Percentiles rank a stretch among this genome's conserved stretches.
These are phyloP conservation scores for Choristoneura fumiferana DNA, from an alignment of 1,140 invertebrate genomes.

Conservation along the genomic window DNA sequence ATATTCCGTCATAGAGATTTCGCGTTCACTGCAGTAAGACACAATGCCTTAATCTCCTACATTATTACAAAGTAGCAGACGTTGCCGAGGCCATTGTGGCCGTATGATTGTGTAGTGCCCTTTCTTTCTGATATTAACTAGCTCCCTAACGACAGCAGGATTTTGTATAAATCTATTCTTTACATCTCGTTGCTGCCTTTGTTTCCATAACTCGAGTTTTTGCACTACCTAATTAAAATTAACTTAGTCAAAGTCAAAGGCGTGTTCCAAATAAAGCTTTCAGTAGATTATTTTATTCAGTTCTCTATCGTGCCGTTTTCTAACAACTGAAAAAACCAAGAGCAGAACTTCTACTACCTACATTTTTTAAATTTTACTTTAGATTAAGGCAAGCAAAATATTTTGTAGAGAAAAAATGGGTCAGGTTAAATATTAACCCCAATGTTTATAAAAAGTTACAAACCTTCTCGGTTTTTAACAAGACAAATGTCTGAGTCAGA, in stretches of 20 bases:
- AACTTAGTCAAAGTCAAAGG: constrained; percentile 15
- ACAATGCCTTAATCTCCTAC: constrained; percentile 17
- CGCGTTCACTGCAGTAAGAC: constrained; percentile 15
- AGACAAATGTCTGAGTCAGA: too few relatives aligned
- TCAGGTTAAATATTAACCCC: constrained; percentile 11
- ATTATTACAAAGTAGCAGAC: constrained; percentile 16
- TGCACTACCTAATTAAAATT: constrained; percentile 14
- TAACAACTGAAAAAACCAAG: constrained; percentile 15
- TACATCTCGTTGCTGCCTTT: constrained; percentile 8
- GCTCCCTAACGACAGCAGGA: constrained; percentile 1
- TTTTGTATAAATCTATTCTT: constrained; percentile 14
- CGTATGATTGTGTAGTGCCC: background rate
- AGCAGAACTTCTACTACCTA: constrained; percentile 9
- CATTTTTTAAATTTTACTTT: constrained; percentile 13
- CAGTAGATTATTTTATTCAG: constrained; percentile 17
- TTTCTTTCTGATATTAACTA: background rate
- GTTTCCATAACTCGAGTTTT: constrained; percentile 2
- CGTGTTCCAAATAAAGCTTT: constrained; percentile 16
- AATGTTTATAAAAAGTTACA: too few relatives aligned
- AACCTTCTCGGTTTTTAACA: too few relatives aligned
- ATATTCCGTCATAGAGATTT: constrained; percentile 17
- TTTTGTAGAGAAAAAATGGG: background rate
- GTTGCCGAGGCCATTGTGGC: constrained; percentile 11
- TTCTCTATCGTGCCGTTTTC: constrained; percentile 17
- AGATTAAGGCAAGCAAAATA: constrained; percentile 3